phyloP scores from a whole-genome alignment of 2,888 invertebrate species.

The Adineta ricciae region DNA sequence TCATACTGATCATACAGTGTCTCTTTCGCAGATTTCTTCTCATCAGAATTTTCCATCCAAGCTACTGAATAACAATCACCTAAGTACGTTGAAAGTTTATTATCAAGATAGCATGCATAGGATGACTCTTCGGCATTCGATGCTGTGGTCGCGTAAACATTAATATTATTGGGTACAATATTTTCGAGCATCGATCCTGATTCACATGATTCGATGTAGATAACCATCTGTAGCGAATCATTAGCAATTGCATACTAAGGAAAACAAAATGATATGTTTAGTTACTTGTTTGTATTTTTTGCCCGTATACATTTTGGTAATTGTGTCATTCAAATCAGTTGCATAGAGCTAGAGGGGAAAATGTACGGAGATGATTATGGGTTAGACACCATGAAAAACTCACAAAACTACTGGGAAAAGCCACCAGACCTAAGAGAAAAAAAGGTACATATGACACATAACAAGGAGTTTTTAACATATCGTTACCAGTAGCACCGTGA shows the following conservation, averaged over 20 bases:
- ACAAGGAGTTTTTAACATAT: no score
- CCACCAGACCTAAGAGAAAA: conserved; percentile 52
- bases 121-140: conserved; percentile 56
- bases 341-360: conserved; percentile 43
- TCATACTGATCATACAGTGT: conserved; percentile 36
- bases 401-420: conserved; percentile 50
- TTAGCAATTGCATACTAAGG: not conserved
- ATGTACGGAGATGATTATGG: no score
- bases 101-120: conserved; percentile 57
- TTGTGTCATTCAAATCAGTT: conserved; percentile 44
- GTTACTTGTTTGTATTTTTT: conserved; percentile 51
- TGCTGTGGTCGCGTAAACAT: conserved; percentile 58
- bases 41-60: conserved; percentile 59
- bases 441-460: no score
- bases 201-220: conserved; percentile 59
- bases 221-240: conserved; percentile 51
- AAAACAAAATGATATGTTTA: conserved; percentile 26
- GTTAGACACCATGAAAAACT: not conserved
- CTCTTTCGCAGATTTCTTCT: conserved; percentile 23
- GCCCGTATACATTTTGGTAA: conserved; percentile 50
- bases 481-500: conserved; percentile 55
- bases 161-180: conserved; percentile 52
- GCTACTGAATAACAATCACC: conserved; percentile 58
- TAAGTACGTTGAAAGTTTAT: conserved; percentile 52
- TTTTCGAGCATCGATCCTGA: conserved; percentile 58